These are phyloP conservation scores for Alces alces DNA, from an alignment of 2,113 vertebrate genomes.

Conservation along the genomic window DNA sequence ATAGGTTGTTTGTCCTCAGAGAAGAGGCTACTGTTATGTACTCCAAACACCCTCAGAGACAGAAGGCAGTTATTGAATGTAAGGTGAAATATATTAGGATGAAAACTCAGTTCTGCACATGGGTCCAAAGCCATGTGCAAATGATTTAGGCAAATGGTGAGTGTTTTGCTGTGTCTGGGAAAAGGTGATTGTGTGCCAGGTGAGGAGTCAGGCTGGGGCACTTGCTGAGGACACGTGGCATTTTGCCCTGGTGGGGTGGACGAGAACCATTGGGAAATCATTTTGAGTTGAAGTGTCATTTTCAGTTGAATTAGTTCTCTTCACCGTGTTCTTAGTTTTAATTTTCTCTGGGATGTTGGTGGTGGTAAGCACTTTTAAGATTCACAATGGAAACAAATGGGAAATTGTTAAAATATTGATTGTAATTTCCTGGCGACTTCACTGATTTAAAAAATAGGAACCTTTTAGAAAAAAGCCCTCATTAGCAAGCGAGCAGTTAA, in stretches of 20 bases:
- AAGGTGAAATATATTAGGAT: background rate
- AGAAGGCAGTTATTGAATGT: background rate
- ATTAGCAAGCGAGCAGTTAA: conserved; percentile 62
- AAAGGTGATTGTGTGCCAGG: background rate
- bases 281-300: background rate
- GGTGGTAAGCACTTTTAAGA: conserved; percentile 44
- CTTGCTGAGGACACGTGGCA: background rate
- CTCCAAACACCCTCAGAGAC: background rate
- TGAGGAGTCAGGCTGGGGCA: background rate
- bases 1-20: background rate
- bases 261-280: conserved; percentile 17
- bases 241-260: background rate
- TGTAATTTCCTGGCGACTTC: conserved; percentile 58
- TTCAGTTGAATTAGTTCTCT: background rate
- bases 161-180: background rate
- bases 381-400: conserved; percentile 51
- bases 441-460: conserved; percentile 48
- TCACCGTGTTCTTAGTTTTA: conserved; percentile 36
- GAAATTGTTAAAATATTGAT: conserved; percentile 68
- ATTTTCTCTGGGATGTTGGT: conserved; percentile 50
- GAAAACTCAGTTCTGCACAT: background rate
- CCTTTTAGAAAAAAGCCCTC: conserved; percentile 55
- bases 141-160: background rate
- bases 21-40: background rate
- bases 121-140: background rate